Base-by-base conservation (phyloP, 2,113 vertebrate species). In the Psophia crepitans region DNA sequence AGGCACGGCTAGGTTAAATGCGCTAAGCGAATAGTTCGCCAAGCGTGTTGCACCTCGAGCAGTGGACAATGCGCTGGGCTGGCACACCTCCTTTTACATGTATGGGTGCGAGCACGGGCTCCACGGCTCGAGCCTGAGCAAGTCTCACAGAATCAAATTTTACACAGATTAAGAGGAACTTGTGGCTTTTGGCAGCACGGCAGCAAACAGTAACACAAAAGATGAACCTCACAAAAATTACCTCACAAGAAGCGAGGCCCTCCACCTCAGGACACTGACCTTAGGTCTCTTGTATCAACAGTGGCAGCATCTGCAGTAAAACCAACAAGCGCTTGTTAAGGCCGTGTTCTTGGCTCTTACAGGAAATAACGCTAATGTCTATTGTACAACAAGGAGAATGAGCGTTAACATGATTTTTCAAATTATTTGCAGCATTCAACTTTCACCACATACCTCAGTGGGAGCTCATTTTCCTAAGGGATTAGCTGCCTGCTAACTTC, bases 61-160 rank as follows among this genome's bases (percentile, higher is more conserved):
- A 41, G 28, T 2, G 35, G 26, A 16, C 18, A n/a, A 30, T 3
- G 0, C 61, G 7, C 74, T 13, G 71, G 57, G 26, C 26, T 21
- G 14, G 7, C 6, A 1, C 37, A 33, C 21, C 27, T 33, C 6
- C 0, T 41, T 56, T 49, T 21, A 35, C 48, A 6, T 4, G 4
- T 10, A 9, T 1, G 15, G 69, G 54, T 56, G n/a, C 0, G 0
- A 65, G 18, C 44, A 43, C 14, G 1, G 9, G 8, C 33, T 49
- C 19, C 24, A n/a, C n/a, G n/a, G n/a, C n/a, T n/a, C 18, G 23
- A 32, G 43, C 43, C 43, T 43, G 13, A 43, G 43, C 24, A 15
- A 37, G 43, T 24, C 21, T 63, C 35, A 10, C 30, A 35, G 64
- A 28, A 46, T 28, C 46, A 10, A 35, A 2, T 43, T n/a, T 54